Base-by-base conservation (phyloP, 2,113 vertebrate species). In the Mesocricetus auratus region DNA sequence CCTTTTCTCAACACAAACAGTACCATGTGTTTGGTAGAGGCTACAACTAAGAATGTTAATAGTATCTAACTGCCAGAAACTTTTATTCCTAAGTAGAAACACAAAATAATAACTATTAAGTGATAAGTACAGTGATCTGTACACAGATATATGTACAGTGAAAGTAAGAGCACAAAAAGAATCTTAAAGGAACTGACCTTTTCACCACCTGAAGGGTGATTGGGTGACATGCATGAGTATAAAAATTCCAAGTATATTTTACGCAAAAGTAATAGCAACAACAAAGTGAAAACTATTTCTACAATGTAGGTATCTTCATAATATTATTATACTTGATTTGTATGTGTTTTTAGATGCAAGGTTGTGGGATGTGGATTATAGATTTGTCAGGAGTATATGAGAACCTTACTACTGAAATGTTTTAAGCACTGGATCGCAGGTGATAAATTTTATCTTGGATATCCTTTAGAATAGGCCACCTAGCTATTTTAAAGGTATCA, bases 31-130 rank as follows among this genome's bases (percentile, higher is more conserved):
- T 89, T 91, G 29, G 6, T 22, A 17, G 10, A 87, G 5, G 11
- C 53, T 33, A 91, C 3, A 74, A 74, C 7, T 58, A 19, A 81
- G 2, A 13, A 90, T 92, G 93, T 77, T 47, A 29, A 5, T 50
- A 95, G 81, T 39, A 69, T 1, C 39, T 90, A 29, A 69, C 16
- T 79, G 94, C 69, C 85, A 90, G 69, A 86, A 94, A 77, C 50
- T 36, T 79, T 21, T 39, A 86, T 47, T 24, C 15, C 77, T 71
- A 6, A 93, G 71, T 89, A 8, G 73, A 87, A 24, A 56, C n/a
- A 36, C 60, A 15, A 93, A 92, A 75, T 94, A 58, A 73, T 66
- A 39, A 71, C 12, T 5, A 8, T 47, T 47, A 58, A 60, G 3
- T 36, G 47, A 58, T 56, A 68, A 82, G 8, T 9, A n/a, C n/a